Evolutionary conservation across 2,797 vertebrate genomes (phyloP), one percentile per base, ranked within the genome.

Genomic region (Ammospiza maritima): DNA sequence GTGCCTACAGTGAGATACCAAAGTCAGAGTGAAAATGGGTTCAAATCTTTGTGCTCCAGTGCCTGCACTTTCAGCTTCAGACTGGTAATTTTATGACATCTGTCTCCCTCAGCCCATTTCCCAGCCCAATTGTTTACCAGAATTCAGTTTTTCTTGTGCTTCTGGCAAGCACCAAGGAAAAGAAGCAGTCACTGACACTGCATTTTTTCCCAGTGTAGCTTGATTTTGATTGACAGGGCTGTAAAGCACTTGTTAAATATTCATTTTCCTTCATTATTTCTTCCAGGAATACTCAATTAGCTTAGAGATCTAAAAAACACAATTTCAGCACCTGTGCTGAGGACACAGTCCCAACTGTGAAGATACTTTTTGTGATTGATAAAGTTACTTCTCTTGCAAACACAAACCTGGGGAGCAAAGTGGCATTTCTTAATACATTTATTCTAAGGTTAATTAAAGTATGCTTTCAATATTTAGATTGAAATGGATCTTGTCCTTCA

Each of bases 201-300:
- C 29, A 16, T 86, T 93, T 90, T 78, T 76, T 40, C 34, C 64
- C 15, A 20, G 4, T 30, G 40, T 53, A 70, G 53, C 25, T 36
- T 62, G 66, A 45, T 89, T 86, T 92, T 88, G 88, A 96, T 57
- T 92, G 91, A 73, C 91, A 58, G 61, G 48, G 27, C 71, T 91
- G 40, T 76, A 79, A 91, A 84, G n/a, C 45, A 44, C 30, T 92
- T 85, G 44, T 70, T 5, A 6, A 86, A 82, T 76, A 69, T 16
- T 71, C 25, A 34, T 82, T 84, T 82, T 86, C 57, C 44, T 65
- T 66, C 18, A 29, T 91, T 88, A 60, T 66, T 90, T 86, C 56
- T 91, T 90, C 80, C 85, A 93, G 62, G 73, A 91, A 79, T 66
- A 70, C 16, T 84, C 48, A 84, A 50, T 74, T 71, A 69, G 36